These are phyloP conservation scores for Acrocephalus kingi DNA, from an alignment of 2,113 vertebrate species.

Conservation along the genomic window DNA sequence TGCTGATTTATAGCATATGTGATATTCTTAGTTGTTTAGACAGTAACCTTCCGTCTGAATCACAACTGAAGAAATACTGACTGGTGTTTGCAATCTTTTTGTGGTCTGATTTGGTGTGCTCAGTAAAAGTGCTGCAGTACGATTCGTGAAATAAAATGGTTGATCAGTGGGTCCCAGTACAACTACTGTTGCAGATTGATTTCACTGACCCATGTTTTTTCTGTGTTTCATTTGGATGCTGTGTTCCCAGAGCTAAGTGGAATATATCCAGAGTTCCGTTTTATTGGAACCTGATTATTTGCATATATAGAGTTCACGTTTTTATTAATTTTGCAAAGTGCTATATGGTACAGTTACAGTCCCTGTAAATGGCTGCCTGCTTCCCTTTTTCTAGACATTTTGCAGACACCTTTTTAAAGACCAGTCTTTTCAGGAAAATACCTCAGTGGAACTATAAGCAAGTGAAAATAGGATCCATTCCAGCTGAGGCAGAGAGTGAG, in stretches of 20 bases:
- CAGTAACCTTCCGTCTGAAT: neutral
- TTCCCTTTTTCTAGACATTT: neutral
- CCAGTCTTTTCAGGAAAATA: neutral
- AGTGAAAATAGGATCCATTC: neutral
- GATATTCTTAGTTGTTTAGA: neutral
- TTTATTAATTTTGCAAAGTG: neutral
- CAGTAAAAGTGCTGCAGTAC: neutral
- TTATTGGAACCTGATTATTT: neutral
- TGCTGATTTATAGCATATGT: neutral
- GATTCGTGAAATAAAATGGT: neutral
- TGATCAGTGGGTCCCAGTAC: neutral
- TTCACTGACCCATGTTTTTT: neutral
- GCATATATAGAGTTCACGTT: neutral
- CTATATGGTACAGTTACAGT: neutral
- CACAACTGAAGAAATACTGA: neutral
- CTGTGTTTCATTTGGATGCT: neutral
- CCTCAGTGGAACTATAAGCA: neutral
- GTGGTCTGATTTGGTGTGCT: neutral
- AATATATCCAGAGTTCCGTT: neutral
- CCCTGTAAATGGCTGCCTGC: neutral
- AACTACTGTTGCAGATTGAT: neutral
- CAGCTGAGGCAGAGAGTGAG: neutral
- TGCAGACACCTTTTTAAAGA: neutral
- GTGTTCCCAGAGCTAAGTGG: neutral
- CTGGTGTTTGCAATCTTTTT: neutral